phyloP scores from a whole-genome alignment of 2,797 vertebrate genomes.

The Sebastes itinus region DNA sequence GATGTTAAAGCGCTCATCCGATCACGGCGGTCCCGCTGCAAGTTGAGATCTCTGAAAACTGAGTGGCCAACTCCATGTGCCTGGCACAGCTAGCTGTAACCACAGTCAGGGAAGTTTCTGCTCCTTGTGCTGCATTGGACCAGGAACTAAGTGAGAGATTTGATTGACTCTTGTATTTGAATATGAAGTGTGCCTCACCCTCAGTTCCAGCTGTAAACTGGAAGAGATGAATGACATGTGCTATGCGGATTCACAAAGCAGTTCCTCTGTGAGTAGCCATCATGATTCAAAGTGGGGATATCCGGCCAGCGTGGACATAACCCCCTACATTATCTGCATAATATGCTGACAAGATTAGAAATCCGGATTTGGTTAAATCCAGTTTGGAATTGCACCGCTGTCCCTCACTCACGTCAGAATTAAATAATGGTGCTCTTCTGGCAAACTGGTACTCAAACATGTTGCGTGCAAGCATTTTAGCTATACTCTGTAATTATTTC shows the following conservation, averaged over 20 bases:
- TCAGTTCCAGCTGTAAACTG: conserved; percentile 3
- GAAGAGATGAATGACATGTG: conserved; percentile 12
- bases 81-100: background rate
- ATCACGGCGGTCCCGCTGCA: background rate
- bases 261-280: conserved; percentile 23
- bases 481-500: conserved; percentile 7
- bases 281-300: conserved; percentile 20
- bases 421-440: conserved; percentile 9
- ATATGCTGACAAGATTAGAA: conserved; percentile 34
- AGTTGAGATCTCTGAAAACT: background rate
- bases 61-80: background rate
- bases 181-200: background rate
- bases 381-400: background rate
- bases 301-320: background rate
- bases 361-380: conserved; percentile 34
- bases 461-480: background rate
- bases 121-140: background rate
- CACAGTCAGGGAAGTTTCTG: background rate
- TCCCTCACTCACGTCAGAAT: conserved; percentile 26
- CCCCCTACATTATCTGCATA: conserved; percentile 19
- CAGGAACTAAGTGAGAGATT: background rate
- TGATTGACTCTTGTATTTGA: conserved; percentile 15
- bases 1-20: background rate
- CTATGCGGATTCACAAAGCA: background rate
- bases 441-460: conserved; percentile 10